Evolutionary conservation across 2,797 vertebrate genomes (phyloP).

Genomic region (Coregonus sp.): DNA sequence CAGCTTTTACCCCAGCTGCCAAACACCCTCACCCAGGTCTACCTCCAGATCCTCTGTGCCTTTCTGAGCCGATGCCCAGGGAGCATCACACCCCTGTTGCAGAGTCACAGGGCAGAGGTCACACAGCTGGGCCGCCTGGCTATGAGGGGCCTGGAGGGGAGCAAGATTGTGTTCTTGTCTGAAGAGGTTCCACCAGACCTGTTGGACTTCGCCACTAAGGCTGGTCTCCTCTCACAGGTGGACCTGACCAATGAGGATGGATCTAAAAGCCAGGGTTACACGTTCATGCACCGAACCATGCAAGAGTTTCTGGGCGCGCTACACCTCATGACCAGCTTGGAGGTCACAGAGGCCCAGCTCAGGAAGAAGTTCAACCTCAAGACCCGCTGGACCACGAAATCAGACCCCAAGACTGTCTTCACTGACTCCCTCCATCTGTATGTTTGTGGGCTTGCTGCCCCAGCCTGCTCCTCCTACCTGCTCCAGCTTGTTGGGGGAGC

Average conservation of each 20-base stretch:
- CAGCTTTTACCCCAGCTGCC: constrained; percentile 47
- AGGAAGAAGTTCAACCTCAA: constrained; percentile 80
- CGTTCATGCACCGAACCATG: constrained; percentile 85
- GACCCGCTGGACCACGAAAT: constrained; percentile 83
- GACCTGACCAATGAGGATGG: constrained; percentile 68
- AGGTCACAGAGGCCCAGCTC: constrained; percentile 65
- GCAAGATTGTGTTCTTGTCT: constrained; percentile 79
- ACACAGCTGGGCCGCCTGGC: constrained; percentile 78
- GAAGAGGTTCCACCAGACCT: constrained; percentile 67
- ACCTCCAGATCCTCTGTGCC: constrained; percentile 79
- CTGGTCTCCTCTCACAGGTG: constrained; percentile 76
- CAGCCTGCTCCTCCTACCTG: constrained; percentile 72
- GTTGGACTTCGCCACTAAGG: constrained; percentile 73
- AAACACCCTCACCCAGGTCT: constrained; percentile 83
- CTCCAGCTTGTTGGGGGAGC: constrained; percentile 61
- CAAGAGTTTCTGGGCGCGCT: constrained; percentile 90
- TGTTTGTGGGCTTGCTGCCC: constrained; percentile 83
- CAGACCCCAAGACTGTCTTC: constrained; percentile 75
- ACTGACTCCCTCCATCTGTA: constrained; percentile 82
- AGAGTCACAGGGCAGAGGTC: constrained; percentile 63
- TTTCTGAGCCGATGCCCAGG: constrained; percentile 64
- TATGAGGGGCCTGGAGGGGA: constrained; percentile 76
- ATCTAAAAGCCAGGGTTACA: constrained; percentile 64
- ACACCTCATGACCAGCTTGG: constrained; percentile 79
- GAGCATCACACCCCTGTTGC: not conserved